Percentiles rank a stretch among this genome's conserved stretches.
Evolutionary conservation across 2,888 invertebrate genomes (phyloP).

Genomic region (Reticulitermes lucifugus): DNA sequence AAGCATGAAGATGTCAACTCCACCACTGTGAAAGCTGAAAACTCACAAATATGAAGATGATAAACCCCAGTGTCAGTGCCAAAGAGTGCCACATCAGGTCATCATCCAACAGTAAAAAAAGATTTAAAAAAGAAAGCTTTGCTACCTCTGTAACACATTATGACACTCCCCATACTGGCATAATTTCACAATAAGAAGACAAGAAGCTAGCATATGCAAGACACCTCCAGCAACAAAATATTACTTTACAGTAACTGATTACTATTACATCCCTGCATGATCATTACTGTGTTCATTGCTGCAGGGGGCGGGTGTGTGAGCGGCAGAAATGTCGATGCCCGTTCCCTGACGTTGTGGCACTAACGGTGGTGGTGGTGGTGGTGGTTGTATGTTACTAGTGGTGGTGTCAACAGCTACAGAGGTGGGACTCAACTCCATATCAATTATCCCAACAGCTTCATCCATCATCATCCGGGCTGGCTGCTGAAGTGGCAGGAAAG

Average conservation of each 20-base stretch:
- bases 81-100: no score
- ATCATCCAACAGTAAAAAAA: no score
- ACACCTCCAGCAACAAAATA: slow-evolving; percentile 37
- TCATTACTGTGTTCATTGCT: slow-evolving; percentile 43
- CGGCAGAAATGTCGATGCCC: not conserved
- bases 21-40: no score
- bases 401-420: slow-evolving; percentile 23
- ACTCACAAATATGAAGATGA: no score
- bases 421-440: slow-evolving; percentile 45
- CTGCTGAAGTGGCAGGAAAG: slow-evolving; percentile 80
- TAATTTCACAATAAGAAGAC: not conserved
- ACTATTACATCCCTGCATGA: slow-evolving; percentile 42
- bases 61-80: not conserved
- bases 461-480: slow-evolving; percentile 52
- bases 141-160: no score
- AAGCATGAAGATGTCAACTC: no score
- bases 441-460: slow-evolving; percentile 55
- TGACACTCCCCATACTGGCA: no score
- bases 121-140: no score
- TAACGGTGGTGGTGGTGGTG: slow-evolving; percentile 13
- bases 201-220: not conserved
- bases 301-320: slow-evolving; percentile 19
- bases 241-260: slow-evolving; percentile 11
- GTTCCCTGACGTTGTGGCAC: slow-evolving; percentile 30
- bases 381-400: not conserved